phyloP scores from a whole-genome alignment of 2,888 invertebrate genomes.

The Dicranocentrus wangi region DNA sequence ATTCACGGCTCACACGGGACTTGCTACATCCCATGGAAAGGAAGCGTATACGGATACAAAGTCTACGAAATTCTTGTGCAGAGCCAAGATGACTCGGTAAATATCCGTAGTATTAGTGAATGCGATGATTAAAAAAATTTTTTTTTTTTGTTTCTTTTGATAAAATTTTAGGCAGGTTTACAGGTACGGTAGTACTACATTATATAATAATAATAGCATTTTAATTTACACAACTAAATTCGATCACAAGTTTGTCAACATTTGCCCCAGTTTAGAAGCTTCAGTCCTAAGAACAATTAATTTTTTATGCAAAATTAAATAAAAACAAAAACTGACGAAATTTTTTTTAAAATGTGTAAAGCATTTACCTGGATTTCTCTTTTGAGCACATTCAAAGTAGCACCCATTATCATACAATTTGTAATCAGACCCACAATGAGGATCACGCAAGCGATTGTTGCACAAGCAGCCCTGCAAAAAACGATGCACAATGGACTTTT shows the following conservation, averaged over 20 bases:
- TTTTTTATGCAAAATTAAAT: neutral
- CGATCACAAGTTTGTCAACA: slow-evolving; percentile 36
- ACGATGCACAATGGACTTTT: neutral
- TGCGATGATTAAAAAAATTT: neutral
- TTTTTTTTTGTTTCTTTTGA: too few species aligned
- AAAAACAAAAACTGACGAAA: neutral
- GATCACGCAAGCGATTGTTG: slow-evolving; percentile 56
- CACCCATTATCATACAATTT: slow-evolving; percentile 65
- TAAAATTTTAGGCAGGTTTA: neutral
- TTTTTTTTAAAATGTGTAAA: slow-evolving; percentile 14
- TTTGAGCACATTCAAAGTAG: slow-evolving; percentile 65
- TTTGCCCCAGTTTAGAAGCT: slow-evolving; percentile 52
- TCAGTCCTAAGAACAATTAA: slow-evolving; percentile 40
- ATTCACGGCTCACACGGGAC: slow-evolving; percentile 66
- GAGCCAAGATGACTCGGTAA: slow-evolving; percentile 20
- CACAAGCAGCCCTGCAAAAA: slow-evolving; percentile 53
- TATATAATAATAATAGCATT: neutral
- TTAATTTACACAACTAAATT: neutral
- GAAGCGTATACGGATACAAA: slow-evolving; percentile 53
- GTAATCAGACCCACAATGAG: slow-evolving; percentile 63
- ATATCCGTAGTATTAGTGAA: neutral
- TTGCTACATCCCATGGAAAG: slow-evolving; percentile 67
- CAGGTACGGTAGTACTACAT: neutral
- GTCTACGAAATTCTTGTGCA: slow-evolving; percentile 65
- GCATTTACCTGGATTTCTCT: slow-evolving; percentile 54